Conservation (phyloP, 2,797 vertebrate genomes). For the Poeciliopsis gracilis region DNA sequence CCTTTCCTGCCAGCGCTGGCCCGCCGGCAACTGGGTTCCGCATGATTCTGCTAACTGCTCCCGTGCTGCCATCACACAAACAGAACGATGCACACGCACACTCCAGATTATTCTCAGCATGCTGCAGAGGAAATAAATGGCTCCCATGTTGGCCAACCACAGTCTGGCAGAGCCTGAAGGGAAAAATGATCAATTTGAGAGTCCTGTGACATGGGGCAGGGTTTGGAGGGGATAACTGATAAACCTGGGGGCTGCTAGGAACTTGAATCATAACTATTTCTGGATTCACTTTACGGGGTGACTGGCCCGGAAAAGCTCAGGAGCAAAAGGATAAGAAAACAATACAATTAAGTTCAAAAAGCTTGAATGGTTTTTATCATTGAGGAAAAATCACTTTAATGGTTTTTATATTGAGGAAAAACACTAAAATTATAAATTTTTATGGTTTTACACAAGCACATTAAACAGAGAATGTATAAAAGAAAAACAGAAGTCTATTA, state of each 20-base stretch:
- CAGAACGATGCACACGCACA: constrained; percentile 46
- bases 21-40: constrained; percentile 55
- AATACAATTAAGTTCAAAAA: background rate
- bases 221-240: constrained; percentile 56
- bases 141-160: constrained; percentile 63
- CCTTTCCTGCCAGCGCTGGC: constrained; percentile 63
- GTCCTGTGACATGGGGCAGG: constrained; percentile 41
- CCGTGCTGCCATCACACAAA: constrained; percentile 31
- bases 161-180: constrained; percentile 65
- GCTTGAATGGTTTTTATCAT: background rate
- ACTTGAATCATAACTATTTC: constrained; percentile 53
- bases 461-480: background rate
- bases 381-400: background rate
- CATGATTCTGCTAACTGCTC: constrained; percentile 63
- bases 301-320: constrained; percentile 19
- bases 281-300: constrained; percentile 37
- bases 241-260: constrained; percentile 47
- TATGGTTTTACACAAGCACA: background rate
- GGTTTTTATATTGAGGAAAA: background rate
- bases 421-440: background rate
- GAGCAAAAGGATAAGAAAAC: constrained; percentile 24
- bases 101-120: constrained; percentile 72
- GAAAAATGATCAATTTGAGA: constrained; percentile 64
- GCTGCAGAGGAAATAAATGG: constrained; percentile 72
- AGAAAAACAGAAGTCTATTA: constrained; percentile 38